These are phyloP conservation scores for Atrichornis clamosus DNA, from an alignment of 2,113 vertebrate species.

Conservation along the genomic window DNA sequence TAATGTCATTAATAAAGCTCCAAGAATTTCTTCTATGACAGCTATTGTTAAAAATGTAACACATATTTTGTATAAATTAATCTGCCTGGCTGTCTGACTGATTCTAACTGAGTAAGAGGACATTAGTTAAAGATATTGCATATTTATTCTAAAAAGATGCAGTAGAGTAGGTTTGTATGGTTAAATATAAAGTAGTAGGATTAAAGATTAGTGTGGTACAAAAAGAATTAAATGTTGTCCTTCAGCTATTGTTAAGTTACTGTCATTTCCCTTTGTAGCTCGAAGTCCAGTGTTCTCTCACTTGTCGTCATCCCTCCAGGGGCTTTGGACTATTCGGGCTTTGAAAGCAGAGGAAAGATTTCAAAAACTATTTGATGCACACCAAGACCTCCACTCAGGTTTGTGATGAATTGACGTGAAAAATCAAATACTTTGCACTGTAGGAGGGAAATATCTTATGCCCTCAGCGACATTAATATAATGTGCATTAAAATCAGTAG, in stretches of 20 bases:
- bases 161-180: not conserved
- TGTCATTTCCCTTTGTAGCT: slow-evolving; percentile 72
- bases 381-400: slow-evolving; percentile 95
- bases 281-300: slow-evolving; percentile 96
- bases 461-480: not conserved
- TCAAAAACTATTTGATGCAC: slow-evolving; percentile 88
- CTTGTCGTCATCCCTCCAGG: slow-evolving; percentile 90
- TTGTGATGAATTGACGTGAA: slow-evolving; percentile 26
- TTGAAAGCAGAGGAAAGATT: slow-evolving; percentile 86
- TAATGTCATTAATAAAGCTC: slow-evolving; percentile 5
- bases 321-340: slow-evolving; percentile 91
- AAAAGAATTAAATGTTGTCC: slow-evolving; percentile 26
- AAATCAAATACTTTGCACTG: slow-evolving; percentile 29
- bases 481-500: slow-evolving; percentile 21
- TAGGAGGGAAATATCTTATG: slow-evolving; percentile 7
- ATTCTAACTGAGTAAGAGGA: not conserved
- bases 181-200: slow-evolving; percentile 16
- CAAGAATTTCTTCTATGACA: not conserved
- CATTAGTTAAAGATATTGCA: not conserved
- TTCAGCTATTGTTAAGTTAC: slow-evolving; percentile 3
- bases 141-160: slow-evolving; percentile 17
- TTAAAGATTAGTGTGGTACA: slow-evolving; percentile 21
- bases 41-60: not conserved
- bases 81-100: not conserved
- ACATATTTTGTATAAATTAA: not conserved